Percentiles rank a stretch among this genome's conserved stretches.
phyloP scores from a whole-genome alignment of 2,888 invertebrate species.

The Dasypogon diadema region DNA sequence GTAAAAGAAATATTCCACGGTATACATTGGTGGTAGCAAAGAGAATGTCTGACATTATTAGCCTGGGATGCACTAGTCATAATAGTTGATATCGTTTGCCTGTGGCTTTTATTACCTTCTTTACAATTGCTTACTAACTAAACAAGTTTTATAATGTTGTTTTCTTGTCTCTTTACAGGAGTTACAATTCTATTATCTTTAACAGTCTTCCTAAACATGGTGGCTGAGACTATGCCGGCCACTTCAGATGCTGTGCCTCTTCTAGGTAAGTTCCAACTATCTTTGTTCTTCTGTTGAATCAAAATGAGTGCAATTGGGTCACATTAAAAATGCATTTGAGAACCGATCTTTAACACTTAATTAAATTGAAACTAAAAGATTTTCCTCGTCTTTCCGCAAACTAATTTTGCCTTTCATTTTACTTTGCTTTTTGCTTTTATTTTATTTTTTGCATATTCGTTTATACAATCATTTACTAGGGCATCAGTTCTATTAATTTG shows the following conservation, averaged over 20 bases:
- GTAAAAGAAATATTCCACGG: slow-evolving; percentile 1
- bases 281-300: no score
- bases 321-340: no score
- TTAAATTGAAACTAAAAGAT: no score
- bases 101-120: neutral
- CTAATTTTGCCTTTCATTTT: no score
- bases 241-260: slow-evolving; percentile 94
- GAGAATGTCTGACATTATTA: neutral
- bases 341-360: no score
- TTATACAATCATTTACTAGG: no score
- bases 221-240: slow-evolving; percentile 98
- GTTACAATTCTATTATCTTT: slow-evolving; percentile 97
- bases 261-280: slow-evolving; percentile 73
- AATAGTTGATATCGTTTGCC: neutral
- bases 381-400: no score
- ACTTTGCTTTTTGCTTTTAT: no score
- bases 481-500: no score
- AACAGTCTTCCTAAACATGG: slow-evolving; percentile 98
- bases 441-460: no score
- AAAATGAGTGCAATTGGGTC: no score
- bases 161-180: slow-evolving; percentile 72
- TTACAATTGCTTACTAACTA: neutral
- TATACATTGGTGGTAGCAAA: neutral
- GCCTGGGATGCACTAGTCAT: neutral
- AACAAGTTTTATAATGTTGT: neutral